Evolutionary conservation across 2,888 invertebrate genomes (phyloP).

Genomic region (Crossocerus cetratus): DNA sequence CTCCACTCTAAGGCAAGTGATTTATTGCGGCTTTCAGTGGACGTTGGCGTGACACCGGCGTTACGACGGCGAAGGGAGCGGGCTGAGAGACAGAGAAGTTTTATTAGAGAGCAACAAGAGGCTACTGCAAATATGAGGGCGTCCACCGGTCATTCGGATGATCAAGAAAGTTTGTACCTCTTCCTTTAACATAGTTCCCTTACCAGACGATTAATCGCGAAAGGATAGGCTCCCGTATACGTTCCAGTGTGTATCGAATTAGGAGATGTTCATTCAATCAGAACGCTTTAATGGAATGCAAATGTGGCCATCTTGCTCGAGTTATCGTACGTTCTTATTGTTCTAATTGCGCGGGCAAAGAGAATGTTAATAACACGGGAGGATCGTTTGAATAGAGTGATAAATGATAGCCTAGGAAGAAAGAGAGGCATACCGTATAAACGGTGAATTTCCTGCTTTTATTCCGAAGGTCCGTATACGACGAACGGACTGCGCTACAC

Average conservation of each 20-base stretch:
- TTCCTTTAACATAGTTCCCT: not conserved
- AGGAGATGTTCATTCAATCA: not conserved
- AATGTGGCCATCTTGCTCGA: not conserved
- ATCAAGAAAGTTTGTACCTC: slow-evolving; percentile 70
- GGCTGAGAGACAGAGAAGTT: slow-evolving; percentile 90
- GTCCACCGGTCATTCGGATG: slow-evolving; percentile 71
- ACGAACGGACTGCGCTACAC: slow-evolving; percentile 70
- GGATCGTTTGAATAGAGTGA: slow-evolving; percentile 2
- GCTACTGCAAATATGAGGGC: slow-evolving; percentile 79
- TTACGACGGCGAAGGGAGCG: slow-evolving; percentile 88
- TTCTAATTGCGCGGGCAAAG: not conserved
- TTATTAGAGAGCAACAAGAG: slow-evolving; percentile 90
- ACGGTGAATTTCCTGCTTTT: slow-evolving; percentile 3
- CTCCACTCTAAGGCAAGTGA: slow-evolving; percentile 17
- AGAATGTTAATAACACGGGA: not conserved
- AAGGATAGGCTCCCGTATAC: not conserved
- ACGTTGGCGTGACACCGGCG: slow-evolving; percentile 89
- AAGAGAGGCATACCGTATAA: not conserved
- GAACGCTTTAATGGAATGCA: not conserved
- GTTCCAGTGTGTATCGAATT: not conserved
- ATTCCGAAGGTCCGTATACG: slow-evolving; percentile 58
- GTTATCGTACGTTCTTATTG: not conserved
- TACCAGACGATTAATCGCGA: not conserved
- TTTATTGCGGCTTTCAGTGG: slow-evolving; percentile 69
- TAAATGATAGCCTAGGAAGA: not conserved